Percentiles rank a stretch among this genome's conserved stretches.
Conservation (phyloP, 2,888 invertebrate species). For the Lithosia quadra region DNA sequence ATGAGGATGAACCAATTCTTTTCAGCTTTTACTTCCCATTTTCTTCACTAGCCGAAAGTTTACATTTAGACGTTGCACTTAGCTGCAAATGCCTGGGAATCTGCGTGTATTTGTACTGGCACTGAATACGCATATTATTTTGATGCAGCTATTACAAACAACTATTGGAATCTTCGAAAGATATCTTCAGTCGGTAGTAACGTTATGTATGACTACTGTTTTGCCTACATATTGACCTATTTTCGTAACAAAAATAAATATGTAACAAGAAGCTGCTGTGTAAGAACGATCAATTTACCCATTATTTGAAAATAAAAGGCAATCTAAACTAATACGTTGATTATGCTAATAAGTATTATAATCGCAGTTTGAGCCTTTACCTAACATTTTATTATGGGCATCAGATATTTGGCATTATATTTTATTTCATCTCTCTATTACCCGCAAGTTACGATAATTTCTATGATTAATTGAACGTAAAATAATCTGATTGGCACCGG, state of each 20-base stretch:
- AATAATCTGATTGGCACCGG: slow-evolving; percentile 49
- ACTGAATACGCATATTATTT: slow-evolving; percentile 69
- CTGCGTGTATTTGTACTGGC: slow-evolving; percentile 79
- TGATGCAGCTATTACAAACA: slow-evolving; percentile 71
- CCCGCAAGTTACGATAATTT: slow-evolving; percentile 38
- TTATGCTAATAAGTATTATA: slow-evolving; percentile 42
- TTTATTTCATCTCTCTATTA: background rate
- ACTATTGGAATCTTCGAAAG: slow-evolving; percentile 68
- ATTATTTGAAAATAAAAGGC: slow-evolving; percentile 40
- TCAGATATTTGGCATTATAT: slow-evolving; percentile 11
- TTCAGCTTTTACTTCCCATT: slow-evolving; percentile 79
- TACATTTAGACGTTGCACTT: slow-evolving; percentile 76
- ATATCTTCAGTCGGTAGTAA: slow-evolving; percentile 56
- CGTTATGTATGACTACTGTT: slow-evolving; percentile 53
- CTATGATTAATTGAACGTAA: slow-evolving; percentile 57
- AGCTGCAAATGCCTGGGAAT: slow-evolving; percentile 77
- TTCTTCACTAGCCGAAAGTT: slow-evolving; percentile 80
- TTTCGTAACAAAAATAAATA: slow-evolving; percentile 42
- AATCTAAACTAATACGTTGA: slow-evolving; percentile 32
- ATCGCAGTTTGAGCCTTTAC: slow-evolving; percentile 35
- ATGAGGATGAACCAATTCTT: slow-evolving; percentile 84
- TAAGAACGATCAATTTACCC: slow-evolving; percentile 44
- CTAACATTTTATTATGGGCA: background rate
- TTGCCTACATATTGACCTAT: slow-evolving; percentile 42
- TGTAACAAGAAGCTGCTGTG: slow-evolving; percentile 36